Percentiles rank a stretch among this genome's conserved stretches.
Evolutionary conservation across 1,140 invertebrate species (phyloP).

Genomic region (Listronotus oregonensis): DNA sequence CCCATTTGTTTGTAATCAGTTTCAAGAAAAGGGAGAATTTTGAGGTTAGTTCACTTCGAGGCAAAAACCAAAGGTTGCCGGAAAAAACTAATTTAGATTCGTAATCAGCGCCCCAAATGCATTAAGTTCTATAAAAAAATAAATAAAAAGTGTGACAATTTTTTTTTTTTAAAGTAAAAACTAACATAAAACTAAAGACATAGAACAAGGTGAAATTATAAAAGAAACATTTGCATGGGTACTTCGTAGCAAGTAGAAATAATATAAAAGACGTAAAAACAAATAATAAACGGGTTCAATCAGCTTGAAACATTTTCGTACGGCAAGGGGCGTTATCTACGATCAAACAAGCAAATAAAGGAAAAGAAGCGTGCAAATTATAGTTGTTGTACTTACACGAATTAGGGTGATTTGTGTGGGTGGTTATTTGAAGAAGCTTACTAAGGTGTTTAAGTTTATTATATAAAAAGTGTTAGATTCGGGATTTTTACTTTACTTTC

Average conservation of each 20-base stretch:
- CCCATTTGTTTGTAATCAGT: too few relatives aligned
- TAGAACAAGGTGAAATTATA: conserved; percentile 4
- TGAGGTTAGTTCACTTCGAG: too few relatives aligned
- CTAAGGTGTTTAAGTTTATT: too few relatives aligned
- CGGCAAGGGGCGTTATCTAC: neutral
- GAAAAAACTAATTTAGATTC: too few relatives aligned
- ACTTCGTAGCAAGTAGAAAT: neutral
- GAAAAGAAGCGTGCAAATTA: neutral
- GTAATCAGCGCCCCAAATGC: too few relatives aligned
- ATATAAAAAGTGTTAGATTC: too few relatives aligned
- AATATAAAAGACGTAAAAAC: conserved; percentile 1
- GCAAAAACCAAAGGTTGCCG: too few relatives aligned
- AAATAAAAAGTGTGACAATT: too few relatives aligned
- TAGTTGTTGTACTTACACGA: neutral
- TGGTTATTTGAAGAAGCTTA: too few relatives aligned
- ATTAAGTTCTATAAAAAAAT: too few relatives aligned
- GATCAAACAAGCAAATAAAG: neutral
- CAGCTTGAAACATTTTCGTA: conserved; percentile 20
- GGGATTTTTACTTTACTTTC: too few relatives aligned
- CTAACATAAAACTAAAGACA: conserved; percentile 22
- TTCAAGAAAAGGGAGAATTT: too few relatives aligned
- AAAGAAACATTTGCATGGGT: conserved; percentile 17
- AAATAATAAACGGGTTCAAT: conserved; percentile 2
- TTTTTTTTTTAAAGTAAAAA: neutral
- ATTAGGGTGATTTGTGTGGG: neutral